Base-by-base conservation (phyloP, 2,888 invertebrate genomes). In the Carterocephalus palaemon region DNA sequence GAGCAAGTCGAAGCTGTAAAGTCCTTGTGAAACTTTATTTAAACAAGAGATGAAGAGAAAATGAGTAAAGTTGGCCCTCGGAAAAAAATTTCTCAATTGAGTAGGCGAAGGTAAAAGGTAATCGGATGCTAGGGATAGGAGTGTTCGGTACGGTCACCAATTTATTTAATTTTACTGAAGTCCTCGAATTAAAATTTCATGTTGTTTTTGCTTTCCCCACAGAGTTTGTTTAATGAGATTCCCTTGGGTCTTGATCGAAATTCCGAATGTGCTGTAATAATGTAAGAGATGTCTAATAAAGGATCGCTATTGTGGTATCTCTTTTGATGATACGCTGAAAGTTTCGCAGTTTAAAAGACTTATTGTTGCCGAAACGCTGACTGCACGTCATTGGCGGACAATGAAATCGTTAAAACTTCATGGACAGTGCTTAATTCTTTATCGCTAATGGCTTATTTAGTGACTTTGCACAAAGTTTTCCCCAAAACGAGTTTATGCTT, bases 61-160 rank as follows among this genome's bases (percentile, higher is more conserved):
- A 85, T 81, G 81, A 82, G 75, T 67, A 83, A 84, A 83, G 82
- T 82, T 84, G 57, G 57, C 57, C 60, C 59, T 60, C 53, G 54
- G 60, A 70, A 77, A 73, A 79, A 79, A 74, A n/a, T 62, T 74
- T 75, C 45, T 53, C 60, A 62, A 70, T 71, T 70, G 60, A 60
- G 62, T 64, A 66, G 66, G 64, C 64, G 57, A 75, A 74, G 68
- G 72, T 72, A 65, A 70, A 71, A 67, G 63, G 68, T 77, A 77
- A 76, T 77, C 64, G 60, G 64, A 65, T 68, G 66, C 68, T 66
- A 68, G 58, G 64, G 58, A 64, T 67, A 62, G 67, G 56, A 46
- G 28, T 45, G 39, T 45, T 45, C 26, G 46, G 19, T 45, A 34
- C 33, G 13, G 31, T 13, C 39, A 40, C 45, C 32, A 23, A 48